These are phyloP conservation scores for Synanthedon tipuliformis DNA, from an alignment of 2,888 invertebrate species.

Conservation along the genomic window DNA sequence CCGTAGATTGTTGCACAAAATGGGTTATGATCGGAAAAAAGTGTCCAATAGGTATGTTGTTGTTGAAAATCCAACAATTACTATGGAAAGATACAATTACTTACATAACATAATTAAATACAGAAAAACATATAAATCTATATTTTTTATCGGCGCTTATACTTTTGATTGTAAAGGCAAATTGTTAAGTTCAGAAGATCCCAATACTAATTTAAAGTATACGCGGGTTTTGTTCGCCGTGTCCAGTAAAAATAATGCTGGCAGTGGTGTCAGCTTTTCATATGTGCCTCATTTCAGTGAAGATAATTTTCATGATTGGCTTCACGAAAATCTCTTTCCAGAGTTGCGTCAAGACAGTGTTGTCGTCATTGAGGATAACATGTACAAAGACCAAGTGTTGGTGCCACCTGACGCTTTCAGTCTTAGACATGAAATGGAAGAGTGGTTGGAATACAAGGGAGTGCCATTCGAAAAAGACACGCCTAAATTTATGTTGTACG, in stretches of 20 bases:
- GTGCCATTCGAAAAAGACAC: conserved; percentile 14
- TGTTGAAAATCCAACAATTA: conserved; percentile 24
- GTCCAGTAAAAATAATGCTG: background rate
- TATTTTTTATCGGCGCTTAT: conserved; percentile 20
- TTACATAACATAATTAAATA: conserved; percentile 15
- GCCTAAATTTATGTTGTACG: conserved; percentile 18
- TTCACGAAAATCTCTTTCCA: conserved; percentile 10
- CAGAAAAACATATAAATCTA: conserved; percentile 8
- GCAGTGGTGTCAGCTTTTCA: background rate
- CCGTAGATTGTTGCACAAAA: conserved; percentile 19
- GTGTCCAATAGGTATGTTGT: conserved; percentile 12
- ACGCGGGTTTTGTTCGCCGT: background rate
- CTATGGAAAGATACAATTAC: conserved; percentile 25
- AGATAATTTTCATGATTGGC: conserved; percentile 13
- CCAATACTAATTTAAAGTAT: background rate
- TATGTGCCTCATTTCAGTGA: conserved; percentile 12
- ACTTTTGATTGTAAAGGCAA: background rate
- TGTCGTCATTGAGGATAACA: conserved; percentile 9
- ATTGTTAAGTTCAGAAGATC: conserved; percentile 7
- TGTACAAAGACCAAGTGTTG: conserved; percentile 1
- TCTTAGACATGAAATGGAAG: conserved; percentile 14
- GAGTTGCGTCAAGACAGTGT: conserved; percentile 12
- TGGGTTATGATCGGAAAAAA: conserved; percentile 26
- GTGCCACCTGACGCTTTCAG: conserved; percentile 10
- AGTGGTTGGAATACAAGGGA: conserved; percentile 19